A percentile compares a stretch with the other conserved stretches of the same genome.
phyloP scores from a whole-genome alignment of 2,797 vertebrate species.

The Coregonus sp. region DNA sequence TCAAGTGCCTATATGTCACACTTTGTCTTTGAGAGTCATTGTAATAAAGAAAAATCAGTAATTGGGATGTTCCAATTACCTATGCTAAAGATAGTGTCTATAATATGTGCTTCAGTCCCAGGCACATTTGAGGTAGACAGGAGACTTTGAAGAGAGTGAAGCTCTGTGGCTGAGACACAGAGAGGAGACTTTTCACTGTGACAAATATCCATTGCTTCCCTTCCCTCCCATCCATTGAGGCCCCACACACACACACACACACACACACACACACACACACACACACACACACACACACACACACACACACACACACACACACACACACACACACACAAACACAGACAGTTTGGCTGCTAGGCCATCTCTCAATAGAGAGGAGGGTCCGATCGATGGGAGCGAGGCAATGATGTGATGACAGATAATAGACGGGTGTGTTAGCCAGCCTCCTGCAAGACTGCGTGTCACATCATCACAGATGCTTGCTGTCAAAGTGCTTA shows the following conservation, averaged over 20 bases:
- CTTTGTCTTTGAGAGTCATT: neutral
- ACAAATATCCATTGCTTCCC: neutral
- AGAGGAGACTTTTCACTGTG: neutral
- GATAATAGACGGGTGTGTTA: neutral
- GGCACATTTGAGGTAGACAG: neutral
- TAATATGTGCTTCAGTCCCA: neutral
- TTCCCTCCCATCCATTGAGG: neutral
- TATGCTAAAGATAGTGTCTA: neutral
- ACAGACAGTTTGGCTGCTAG: slow-evolving; percentile 1
- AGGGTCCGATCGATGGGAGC: neutral
- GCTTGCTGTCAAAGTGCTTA: neutral
- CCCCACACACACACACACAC: neutral
- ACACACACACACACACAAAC: too few species aligned
- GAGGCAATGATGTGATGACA: neutral
- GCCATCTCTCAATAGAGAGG: slow-evolving; percentile 3
- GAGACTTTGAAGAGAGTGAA: neutral
- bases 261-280: too few species aligned
- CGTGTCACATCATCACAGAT: slow-evolving; percentile 1
- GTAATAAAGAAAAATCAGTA: too few species aligned
- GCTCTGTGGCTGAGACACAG: neutral
- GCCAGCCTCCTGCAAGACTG: slow-evolving; percentile 2
- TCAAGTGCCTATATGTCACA: neutral
- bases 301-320: neutral
- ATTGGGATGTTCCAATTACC: neutral
- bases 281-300: too few species aligned